Conservation (phyloP, 2,888 invertebrate genomes). For the Aethes cnicana region DNA sequence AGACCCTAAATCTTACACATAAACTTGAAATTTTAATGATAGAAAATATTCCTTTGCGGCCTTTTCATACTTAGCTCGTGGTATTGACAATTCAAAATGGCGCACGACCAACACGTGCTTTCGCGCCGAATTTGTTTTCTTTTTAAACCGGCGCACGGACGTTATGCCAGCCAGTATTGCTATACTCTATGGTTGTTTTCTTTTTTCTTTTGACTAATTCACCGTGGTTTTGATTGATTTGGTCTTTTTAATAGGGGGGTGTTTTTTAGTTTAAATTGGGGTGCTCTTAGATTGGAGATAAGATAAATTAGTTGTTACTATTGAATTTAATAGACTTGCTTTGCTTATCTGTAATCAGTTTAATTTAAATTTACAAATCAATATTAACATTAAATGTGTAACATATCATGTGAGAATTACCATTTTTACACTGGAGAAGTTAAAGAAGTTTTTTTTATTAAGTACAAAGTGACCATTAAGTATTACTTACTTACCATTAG, state of each 20-base stretch:
- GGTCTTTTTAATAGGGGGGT: slow-evolving; percentile 27
- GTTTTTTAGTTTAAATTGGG: slow-evolving; percentile 16
- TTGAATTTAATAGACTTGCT: slow-evolving; percentile 20
- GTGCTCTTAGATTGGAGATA: slow-evolving; percentile 21
- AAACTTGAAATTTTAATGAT: too few species aligned
- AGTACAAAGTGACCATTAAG: too few species aligned
- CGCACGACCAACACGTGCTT: slow-evolving; percentile 45
- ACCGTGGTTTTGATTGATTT: slow-evolving; percentile 50
- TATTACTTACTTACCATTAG: too few species aligned
- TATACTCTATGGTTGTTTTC: slow-evolving; percentile 28
- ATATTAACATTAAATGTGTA: too few species aligned
- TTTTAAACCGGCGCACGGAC: slow-evolving; percentile 32
- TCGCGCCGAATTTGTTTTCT: slow-evolving; percentile 40
- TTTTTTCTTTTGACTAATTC: slow-evolving; percentile 49
- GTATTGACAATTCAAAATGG: slow-evolving; percentile 38
- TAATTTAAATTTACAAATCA: background rate
- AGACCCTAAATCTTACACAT: too few species aligned
- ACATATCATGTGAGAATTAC: too few species aligned
- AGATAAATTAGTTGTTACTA: slow-evolving; percentile 21
- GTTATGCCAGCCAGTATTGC: slow-evolving; percentile 14
- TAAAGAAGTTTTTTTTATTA: too few species aligned
- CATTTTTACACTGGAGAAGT: too few species aligned
- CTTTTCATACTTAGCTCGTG: too few species aligned
- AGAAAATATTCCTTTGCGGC: too few species aligned
- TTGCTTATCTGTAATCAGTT: slow-evolving; percentile 6